phyloP scores from a whole-genome alignment of 1,140 invertebrate genomes.

The Meteorus sp. region DNA sequence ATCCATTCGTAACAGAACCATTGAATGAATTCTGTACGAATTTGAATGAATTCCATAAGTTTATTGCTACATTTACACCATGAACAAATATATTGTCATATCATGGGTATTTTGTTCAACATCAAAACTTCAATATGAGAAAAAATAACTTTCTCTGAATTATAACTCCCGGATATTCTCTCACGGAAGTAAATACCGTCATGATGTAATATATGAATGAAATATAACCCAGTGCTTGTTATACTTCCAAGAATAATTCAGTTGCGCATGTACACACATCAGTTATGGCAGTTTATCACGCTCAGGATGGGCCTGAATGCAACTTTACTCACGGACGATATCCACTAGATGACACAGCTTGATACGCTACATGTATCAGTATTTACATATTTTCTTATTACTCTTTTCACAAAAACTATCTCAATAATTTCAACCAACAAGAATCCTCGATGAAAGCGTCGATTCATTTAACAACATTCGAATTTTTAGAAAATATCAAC shows the following conservation, averaged over 20 bases:
- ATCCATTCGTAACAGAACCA: too few relatives aligned
- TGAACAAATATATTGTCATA: too few relatives aligned
- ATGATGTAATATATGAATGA: not conserved
- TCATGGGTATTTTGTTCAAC: not conserved
- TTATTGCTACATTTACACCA: too few relatives aligned
- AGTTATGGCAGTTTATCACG: conserved; percentile 38
- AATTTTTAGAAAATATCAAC: too few relatives aligned
- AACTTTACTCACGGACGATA: conserved; percentile 19
- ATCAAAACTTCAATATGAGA: not conserved
- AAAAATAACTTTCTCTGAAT: not conserved
- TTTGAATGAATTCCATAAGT: too few relatives aligned
- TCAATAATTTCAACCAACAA: too few relatives aligned
- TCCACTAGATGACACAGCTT: conserved; percentile 8
- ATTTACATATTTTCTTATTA: conserved; percentile 20
- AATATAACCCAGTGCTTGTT: conserved; percentile 27
- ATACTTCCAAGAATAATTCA: conserved; percentile 34
- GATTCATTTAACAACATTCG: too few relatives aligned
- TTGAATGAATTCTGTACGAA: too few relatives aligned
- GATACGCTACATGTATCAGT: conserved; percentile 28
- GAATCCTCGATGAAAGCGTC: too few relatives aligned
- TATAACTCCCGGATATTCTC: not conserved
- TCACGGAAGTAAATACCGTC: not conserved
- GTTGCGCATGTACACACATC: conserved; percentile 22
- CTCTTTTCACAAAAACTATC: not conserved
- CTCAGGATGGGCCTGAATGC: conserved; percentile 34